phyloP scores from a whole-genome alignment of 2,888 invertebrate species.

The Synanthedon myopaeformis region DNA sequence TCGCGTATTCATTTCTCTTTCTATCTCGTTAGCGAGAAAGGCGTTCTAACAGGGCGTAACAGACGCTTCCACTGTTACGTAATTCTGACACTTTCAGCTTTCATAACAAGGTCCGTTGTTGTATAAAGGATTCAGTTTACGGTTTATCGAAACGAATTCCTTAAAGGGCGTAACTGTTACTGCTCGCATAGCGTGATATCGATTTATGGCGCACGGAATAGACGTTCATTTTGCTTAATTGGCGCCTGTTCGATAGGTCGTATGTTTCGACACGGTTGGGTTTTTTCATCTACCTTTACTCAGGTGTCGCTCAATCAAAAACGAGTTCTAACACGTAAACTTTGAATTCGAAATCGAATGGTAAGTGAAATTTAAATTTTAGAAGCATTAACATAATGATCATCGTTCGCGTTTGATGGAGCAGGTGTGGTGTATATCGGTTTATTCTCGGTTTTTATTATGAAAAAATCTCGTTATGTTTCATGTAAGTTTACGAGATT shows the following conservation, averaged over 20 bases:
- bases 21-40: constrained; percentile 59
- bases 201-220: constrained; percentile 60
- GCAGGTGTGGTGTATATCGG: constrained; percentile 65
- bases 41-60: constrained; percentile 65
- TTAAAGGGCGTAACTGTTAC: constrained; percentile 60
- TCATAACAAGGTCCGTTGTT: constrained; percentile 65
- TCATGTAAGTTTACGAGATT: constrained; percentile 48
- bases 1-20: constrained; percentile 45
- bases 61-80: constrained; percentile 61
- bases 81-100: constrained; percentile 65
- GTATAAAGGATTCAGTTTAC: constrained; percentile 39
- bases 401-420: constrained; percentile 58
- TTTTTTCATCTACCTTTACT: constrained; percentile 35
- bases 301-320: constrained; percentile 22
- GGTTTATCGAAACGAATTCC: constrained; percentile 43
- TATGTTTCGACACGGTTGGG: constrained; percentile 46
- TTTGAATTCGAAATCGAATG: constrained; percentile 22
- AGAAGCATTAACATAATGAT: constrained; percentile 63
- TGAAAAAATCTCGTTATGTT: constrained; percentile 63
- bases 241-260: constrained; percentile 50
- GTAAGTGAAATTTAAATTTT: constrained; percentile 26
- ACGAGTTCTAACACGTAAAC: constrained; percentile 35
- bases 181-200: constrained; percentile 49
- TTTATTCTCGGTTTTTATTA: constrained; percentile 65
- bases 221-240: constrained; percentile 65